phyloP scores from a whole-genome alignment of 2,888 invertebrate species.

The Drosophila falleni region DNA sequence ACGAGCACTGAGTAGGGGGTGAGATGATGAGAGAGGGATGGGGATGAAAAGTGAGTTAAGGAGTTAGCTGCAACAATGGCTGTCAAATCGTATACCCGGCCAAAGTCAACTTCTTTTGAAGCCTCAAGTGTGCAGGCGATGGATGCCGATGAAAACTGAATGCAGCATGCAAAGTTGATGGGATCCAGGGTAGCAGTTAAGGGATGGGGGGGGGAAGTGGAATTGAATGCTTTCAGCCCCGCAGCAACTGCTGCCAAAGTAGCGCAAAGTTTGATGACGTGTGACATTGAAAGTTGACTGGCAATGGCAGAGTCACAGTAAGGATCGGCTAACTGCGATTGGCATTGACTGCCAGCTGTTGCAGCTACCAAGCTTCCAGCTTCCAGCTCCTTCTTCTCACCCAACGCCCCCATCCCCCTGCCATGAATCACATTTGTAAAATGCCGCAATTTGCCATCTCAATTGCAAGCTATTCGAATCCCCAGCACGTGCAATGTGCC shows the following conservation, averaged over 20 bases:
- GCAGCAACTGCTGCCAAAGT: conserved; percentile 28
- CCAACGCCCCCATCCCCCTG: not conserved
- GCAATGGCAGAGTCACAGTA: conserved; percentile 32
- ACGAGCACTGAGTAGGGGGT: not conserved
- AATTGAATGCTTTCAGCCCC: conserved; percentile 9
- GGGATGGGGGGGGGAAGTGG: not conserved
- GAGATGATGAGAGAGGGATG: not conserved
- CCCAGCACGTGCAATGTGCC: conserved; percentile 25
- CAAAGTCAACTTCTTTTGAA: conserved; percentile 56
- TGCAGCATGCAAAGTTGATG: conserved; percentile 28
- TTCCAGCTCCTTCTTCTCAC: no score
- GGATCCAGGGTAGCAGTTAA: not conserved
- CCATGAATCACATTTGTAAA: conserved; percentile 40
- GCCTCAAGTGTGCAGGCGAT: conserved; percentile 40
- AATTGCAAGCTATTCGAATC: conserved; percentile 43
- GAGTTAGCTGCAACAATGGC: conserved; percentile 44
- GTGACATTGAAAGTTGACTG: conserved; percentile 75
- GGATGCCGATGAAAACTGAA: conserved; percentile 15
- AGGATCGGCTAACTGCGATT: conserved; percentile 9
- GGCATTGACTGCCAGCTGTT: conserved; percentile 17
- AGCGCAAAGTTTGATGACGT: conserved; percentile 69
- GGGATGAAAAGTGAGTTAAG: not conserved
- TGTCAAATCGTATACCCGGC: conserved; percentile 45
- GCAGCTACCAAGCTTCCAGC: not conserved
- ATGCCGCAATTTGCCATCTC: conserved; percentile 65